Conservation (phyloP, 1,140 invertebrate species). For the Drosophila mayri region DNA sequence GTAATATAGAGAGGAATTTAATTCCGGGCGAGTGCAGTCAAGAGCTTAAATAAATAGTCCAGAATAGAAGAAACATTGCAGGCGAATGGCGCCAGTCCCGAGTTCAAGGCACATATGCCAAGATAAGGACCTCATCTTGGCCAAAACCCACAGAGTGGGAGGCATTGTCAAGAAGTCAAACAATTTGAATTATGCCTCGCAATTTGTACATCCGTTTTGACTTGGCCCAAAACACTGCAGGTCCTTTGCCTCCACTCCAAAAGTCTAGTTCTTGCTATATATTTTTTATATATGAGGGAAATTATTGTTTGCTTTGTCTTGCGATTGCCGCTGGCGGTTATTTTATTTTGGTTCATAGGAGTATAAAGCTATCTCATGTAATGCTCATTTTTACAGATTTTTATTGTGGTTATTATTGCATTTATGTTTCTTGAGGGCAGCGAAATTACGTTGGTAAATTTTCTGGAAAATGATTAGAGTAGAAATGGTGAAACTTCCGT, state of each 20-base stretch:
- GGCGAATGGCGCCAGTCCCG: conserved; percentile 47
- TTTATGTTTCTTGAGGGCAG: conserved; percentile 26
- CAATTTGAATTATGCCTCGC: conserved; percentile 84
- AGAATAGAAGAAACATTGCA: conserved; percentile 27
- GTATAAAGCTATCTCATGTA: conserved; percentile 25
- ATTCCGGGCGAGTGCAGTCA: conserved; percentile 27
- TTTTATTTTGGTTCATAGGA: conserved; percentile 47
- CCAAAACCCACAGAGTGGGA: conserved; percentile 7
- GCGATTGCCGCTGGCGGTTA: conserved; percentile 57
- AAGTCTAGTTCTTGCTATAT: conserved; percentile 7
- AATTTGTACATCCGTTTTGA: conserved; percentile 82
- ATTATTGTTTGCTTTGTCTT: conserved; percentile 80
- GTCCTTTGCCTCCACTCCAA: conserved; percentile 6
- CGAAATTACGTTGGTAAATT: conserved; percentile 13
- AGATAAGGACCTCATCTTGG: conserved; percentile 49
- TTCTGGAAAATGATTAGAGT: not conserved
- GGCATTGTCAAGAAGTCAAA: conserved; percentile 79
- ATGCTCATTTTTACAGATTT: conserved; percentile 61
- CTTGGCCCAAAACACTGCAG: conserved; percentile 45
- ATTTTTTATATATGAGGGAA: conserved; percentile 65
- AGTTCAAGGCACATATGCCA: conserved; percentile 51
- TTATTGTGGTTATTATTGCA: conserved; percentile 79
- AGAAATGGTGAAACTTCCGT: not conserved
- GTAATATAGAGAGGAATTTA: conserved; percentile 19
- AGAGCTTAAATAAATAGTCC: conserved; percentile 44